phyloP scores from a whole-genome alignment of 2,888 invertebrate species.

The Drosophila neotestacea region DNA sequence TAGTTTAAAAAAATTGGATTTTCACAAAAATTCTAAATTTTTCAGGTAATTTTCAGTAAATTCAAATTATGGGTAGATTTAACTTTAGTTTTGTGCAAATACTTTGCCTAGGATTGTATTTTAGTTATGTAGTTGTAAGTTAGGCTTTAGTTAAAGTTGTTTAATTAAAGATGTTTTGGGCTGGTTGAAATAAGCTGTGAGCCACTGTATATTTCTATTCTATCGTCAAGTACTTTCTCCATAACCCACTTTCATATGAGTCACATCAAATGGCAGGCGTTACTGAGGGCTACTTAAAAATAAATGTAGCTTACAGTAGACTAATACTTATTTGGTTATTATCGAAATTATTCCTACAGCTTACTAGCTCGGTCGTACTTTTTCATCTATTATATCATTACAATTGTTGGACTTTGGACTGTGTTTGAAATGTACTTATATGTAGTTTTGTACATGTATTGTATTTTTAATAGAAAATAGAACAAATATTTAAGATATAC shows the following conservation, averaged over 20 bases:
- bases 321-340: slow-evolving; percentile 50
- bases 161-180: too few species aligned
- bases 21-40: too few species aligned
- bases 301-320: slow-evolving; percentile 17
- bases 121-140: too few species aligned
- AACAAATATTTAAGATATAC: slow-evolving; percentile 22
- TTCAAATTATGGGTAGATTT: too few species aligned
- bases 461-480: slow-evolving; percentile 39
- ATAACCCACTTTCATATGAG: slow-evolving; percentile 4
- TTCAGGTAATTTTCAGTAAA: too few species aligned
- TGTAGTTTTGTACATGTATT: background rate
- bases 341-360: slow-evolving; percentile 54
- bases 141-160: too few species aligned
- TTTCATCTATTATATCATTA: slow-evolving; percentile 50
- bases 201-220: background rate
- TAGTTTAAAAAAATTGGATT: too few species aligned
- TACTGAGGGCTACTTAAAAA: slow-evolving; percentile 18
- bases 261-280: slow-evolving; percentile 20
- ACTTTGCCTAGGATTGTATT: too few species aligned
- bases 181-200: too few species aligned
- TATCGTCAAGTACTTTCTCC: slow-evolving; percentile 14
- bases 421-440: slow-evolving; percentile 27
- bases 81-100: too few species aligned
- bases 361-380: slow-evolving; percentile 17
- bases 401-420: slow-evolving; percentile 52